A percentile compares a stretch with the other conserved stretches of the same genome.
These are phyloP conservation scores for Aethina tumida DNA, from an alignment of 1,140 invertebrate genomes.

Conservation along the genomic window DNA sequence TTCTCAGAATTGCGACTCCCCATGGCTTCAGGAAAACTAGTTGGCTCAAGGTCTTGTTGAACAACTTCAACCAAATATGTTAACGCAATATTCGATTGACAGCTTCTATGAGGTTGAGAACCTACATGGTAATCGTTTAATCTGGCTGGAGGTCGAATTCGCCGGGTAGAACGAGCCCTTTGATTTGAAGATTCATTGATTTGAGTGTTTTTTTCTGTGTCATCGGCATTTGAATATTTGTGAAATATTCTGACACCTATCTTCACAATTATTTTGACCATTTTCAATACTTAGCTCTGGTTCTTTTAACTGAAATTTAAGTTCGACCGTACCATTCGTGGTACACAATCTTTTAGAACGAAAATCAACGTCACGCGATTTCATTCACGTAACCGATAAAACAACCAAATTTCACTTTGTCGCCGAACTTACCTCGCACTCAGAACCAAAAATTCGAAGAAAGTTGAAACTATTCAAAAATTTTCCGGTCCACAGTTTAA, in stretches of 20 bases:
- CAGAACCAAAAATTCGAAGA: slow-evolving; percentile 18
- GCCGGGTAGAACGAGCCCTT: not conserved
- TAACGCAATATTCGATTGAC: slow-evolving; percentile 1
- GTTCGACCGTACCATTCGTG: not conserved
- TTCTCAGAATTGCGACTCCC: slow-evolving; percentile 18
- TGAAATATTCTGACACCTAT: slow-evolving; percentile 1
- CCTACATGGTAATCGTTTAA: not conserved
- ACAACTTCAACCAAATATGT: slow-evolving; percentile 2
- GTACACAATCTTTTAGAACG: slow-evolving; percentile 4
- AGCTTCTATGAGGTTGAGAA: not conserved
- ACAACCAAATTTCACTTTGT: slow-evolving; percentile 19
- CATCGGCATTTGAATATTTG: slow-evolving; percentile 6
- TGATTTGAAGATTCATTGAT: slow-evolving; percentile 3
- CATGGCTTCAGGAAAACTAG: slow-evolving; percentile 28
- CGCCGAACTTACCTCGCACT: slow-evolving; percentile 21
- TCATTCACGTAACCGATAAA: slow-evolving; percentile 23
- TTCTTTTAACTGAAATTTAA: slow-evolving; percentile 1
- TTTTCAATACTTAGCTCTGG: not conserved
- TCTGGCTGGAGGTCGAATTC: too few species aligned
- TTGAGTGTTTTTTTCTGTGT: slow-evolving; percentile 5
- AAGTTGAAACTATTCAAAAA: slow-evolving; percentile 6
- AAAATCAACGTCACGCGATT: slow-evolving; percentile 7
- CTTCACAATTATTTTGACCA: slow-evolving; percentile 3
- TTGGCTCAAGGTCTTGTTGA: slow-evolving; percentile 14
- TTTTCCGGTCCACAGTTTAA: slow-evolving; percentile 27